A percentile compares a stretch with the other conserved stretches of the same genome.
Evolutionary conservation across 53 echinoderm and acorn worm genomes (phyloP).

Genomic region (Echinometra lucunter): DNA sequence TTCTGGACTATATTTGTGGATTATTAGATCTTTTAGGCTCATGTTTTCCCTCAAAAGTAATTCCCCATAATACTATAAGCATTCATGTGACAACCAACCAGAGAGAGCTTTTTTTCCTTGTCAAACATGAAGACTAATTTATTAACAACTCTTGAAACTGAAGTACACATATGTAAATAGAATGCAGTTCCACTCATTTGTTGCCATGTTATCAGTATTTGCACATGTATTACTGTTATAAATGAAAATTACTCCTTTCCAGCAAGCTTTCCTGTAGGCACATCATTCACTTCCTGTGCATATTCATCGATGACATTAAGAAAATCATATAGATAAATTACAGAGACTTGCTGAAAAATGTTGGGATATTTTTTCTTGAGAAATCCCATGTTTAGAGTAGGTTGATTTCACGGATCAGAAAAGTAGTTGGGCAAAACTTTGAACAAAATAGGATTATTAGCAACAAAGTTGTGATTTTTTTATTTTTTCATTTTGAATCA

Average conservation of each 20-base stretch:
- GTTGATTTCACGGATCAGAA: not conserved
- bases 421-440: too few relatives aligned
- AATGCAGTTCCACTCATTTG: not conserved
- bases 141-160: not conserved
- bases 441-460: not conserved
- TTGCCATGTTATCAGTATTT: not conserved
- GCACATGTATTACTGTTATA: not conserved
- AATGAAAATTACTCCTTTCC: too few relatives aligned
- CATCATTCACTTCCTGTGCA: not conserved
- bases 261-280: not conserved
- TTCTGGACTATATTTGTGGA: too few relatives aligned
- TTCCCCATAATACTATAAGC: not conserved
- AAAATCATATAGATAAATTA: not conserved
- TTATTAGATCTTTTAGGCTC: too few relatives aligned
- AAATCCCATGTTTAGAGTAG: not conserved
- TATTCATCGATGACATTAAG: not conserved
- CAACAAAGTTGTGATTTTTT: not conserved
- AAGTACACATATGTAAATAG: slow-evolving; percentile 13
- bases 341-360: not conserved
- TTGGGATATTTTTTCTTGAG: too few relatives aligned
- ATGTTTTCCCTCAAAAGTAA: not conserved
- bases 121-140: not conserved
- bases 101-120: not conserved
- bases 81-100: not conserved
- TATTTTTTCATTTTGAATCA: too few relatives aligned